Evolutionary conservation across 2,113 vertebrate species (phyloP).

Genomic region (Pseudonaja textilis): DNA sequence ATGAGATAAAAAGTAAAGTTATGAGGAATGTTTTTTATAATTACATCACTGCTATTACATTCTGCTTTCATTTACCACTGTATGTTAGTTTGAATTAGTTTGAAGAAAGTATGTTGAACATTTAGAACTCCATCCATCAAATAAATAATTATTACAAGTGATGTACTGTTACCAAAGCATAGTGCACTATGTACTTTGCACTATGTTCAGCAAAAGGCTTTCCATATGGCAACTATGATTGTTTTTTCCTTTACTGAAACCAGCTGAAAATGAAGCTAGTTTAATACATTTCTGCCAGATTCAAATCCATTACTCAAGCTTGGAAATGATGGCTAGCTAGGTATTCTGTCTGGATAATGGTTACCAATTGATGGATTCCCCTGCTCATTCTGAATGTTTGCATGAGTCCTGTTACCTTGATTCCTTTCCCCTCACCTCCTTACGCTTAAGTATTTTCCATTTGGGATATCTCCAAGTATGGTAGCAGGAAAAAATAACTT

Average conservation of each 20-base stretch:
- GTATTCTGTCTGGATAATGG: not conserved
- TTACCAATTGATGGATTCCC: not conserved
- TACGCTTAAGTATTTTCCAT: not conserved
- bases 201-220: not conserved
- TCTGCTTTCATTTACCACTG: not conserved
- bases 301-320: not conserved
- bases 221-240: not conserved
- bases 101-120: slow-evolving; percentile 20
- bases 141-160: slow-evolving; percentile 7
- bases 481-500: not conserved
- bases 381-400: not conserved
- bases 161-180: slow-evolving; percentile 44
- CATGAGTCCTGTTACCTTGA: not conserved
- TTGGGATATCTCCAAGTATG: not conserved
- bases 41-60: not conserved
- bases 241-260: not conserved
- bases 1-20: not conserved
- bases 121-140: not conserved
- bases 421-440: not conserved
- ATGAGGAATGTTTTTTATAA: not conserved
- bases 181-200: not conserved
- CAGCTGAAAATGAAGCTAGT: not conserved
- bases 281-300: not conserved
- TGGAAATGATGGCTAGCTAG: not conserved
- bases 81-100: slow-evolving; percentile 20